A percentile compares a stretch with the other conserved stretches of the same genome.
Evolutionary conservation across 2,888 invertebrate genomes (phyloP).

Genomic region (Octonoba sinensis): DNA sequence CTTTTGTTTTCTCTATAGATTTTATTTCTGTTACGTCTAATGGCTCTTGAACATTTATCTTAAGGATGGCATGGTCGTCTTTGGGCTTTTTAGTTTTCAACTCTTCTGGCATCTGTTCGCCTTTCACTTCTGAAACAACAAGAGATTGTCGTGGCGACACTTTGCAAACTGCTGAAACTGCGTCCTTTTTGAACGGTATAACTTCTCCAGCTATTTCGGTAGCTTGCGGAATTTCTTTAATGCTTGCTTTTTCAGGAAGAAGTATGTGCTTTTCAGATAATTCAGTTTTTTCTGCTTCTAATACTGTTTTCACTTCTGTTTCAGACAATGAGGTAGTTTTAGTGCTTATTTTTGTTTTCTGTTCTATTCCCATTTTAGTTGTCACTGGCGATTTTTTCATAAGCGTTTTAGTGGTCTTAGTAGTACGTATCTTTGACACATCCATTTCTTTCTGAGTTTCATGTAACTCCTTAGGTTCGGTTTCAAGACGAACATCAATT

Average conservation of each 20-base stretch:
- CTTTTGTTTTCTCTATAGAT: slow-evolving; percentile 57
- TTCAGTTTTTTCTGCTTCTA: slow-evolving; percentile 43
- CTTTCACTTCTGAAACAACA: slow-evolving; percentile 49
- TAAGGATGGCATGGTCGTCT: slow-evolving; percentile 42
- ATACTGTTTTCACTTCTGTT: slow-evolving; percentile 26
- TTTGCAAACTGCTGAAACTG: slow-evolving; percentile 29
- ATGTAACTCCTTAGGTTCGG: neutral
- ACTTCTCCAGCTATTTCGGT: slow-evolving; percentile 26
- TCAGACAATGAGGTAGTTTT: slow-evolving; percentile 14
- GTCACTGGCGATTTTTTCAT: slow-evolving; percentile 23
- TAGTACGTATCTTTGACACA: neutral
- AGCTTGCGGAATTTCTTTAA: slow-evolving; percentile 36
- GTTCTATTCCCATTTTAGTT: slow-evolving; percentile 30
- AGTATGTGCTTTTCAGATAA: slow-evolving; percentile 31
- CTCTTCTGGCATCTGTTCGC: slow-evolving; percentile 42
- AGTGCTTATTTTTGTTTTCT: slow-evolving; percentile 29
- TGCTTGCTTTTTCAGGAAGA: slow-evolving; percentile 33
- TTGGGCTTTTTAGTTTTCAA: slow-evolving; percentile 23
- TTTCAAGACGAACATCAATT: slow-evolving; percentile 7
- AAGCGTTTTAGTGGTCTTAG: slow-evolving; percentile 19
- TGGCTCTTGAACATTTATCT: slow-evolving; percentile 41
- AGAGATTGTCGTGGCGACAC: slow-evolving; percentile 58
- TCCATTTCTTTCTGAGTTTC: slow-evolving; percentile 1
- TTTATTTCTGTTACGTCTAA: slow-evolving; percentile 35
- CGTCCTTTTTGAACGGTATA: slow-evolving; percentile 31